These are phyloP conservation scores for Hemicordylus capensis DNA, from an alignment of 2,113 vertebrate species.

Conservation along the genomic window DNA sequence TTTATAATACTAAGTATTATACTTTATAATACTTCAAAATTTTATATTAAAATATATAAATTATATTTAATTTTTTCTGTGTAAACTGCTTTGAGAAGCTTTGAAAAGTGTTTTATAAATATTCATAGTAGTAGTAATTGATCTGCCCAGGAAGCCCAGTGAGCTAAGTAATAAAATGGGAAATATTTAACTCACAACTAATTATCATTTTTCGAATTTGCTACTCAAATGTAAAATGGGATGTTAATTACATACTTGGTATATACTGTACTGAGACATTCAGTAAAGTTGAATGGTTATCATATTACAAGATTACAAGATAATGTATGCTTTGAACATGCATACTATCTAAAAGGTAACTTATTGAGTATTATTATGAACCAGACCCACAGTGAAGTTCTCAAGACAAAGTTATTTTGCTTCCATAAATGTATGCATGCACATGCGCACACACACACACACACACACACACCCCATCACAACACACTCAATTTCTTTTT, in stretches of 20 bases:
- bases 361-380: constrained; percentile 7
- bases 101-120: too few species aligned
- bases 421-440: not conserved
- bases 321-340: not conserved
- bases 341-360: not conserved
- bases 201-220: not conserved
- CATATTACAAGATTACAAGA: not conserved
- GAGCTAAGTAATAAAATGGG: constrained; percentile 2
- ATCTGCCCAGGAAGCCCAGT: not conserved
- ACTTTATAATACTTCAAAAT: too few species aligned
- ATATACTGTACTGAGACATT: not conserved
- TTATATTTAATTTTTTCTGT: too few species aligned
- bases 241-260: constrained; percentile 17
- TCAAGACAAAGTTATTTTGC: constrained; percentile 28
- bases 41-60: too few species aligned
- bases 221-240: constrained; percentile 6
- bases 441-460: too few species aligned
- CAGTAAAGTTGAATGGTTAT: not conserved
- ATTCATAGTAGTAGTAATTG: too few species aligned
- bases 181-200: constrained; percentile 14
- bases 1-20: too few species aligned
- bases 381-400: not conserved
- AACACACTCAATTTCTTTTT: not conserved
- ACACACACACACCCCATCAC: constrained; percentile 11
- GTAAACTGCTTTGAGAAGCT: too few species aligned